Evolutionary conservation across 2,888 invertebrate species (phyloP).

Genomic region (Abscondita cerata): DNA sequence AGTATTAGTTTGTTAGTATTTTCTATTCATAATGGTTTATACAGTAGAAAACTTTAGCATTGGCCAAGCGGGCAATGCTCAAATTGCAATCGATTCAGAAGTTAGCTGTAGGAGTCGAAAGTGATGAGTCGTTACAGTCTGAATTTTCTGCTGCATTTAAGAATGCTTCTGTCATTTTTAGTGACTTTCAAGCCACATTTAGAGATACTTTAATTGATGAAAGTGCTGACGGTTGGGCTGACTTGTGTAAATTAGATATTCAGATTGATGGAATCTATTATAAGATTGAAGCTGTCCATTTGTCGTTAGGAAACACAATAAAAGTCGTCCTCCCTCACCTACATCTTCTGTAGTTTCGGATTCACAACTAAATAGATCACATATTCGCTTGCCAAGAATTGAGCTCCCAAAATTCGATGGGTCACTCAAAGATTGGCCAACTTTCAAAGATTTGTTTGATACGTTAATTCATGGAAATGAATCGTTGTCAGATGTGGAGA

Average conservation of each 20-base stretch:
- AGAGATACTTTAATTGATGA: no score
- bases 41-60: no score
- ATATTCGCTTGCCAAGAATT: no score
- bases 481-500: no score
- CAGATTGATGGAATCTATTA: not conserved
- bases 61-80: not conserved
- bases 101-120: no score
- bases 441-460: not conserved
- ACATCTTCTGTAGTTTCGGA: not conserved
- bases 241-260: not conserved
- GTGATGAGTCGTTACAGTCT: no score
- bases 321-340: not conserved
- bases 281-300: not conserved
- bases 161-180: no score
- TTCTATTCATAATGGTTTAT: no score
- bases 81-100: not conserved
- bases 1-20: no score
- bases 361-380: not conserved
- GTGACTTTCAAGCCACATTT: no score
- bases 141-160: no score
- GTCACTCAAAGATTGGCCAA: not conserved
- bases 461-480: not conserved
- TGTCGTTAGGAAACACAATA: not conserved
- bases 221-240: no score
- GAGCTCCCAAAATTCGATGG: not conserved